Conservation (phyloP, 2,113 vertebrate genomes). For the Dendropsophus ebraccatus region DNA sequence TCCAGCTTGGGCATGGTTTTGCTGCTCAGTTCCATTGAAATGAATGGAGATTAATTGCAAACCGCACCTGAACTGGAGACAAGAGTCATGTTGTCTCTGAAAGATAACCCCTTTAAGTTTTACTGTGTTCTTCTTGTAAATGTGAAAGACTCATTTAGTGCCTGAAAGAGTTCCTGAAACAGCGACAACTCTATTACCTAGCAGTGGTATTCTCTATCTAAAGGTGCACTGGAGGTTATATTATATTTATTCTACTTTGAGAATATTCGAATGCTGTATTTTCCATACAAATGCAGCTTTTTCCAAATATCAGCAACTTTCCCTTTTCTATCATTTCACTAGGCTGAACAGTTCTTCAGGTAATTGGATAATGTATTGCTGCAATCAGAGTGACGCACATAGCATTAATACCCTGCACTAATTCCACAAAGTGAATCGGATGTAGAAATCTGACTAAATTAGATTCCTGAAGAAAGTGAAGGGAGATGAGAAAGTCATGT, state of each 20-base stretch:
- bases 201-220: background rate
- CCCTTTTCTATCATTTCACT: background rate
- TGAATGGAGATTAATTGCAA: too few species aligned
- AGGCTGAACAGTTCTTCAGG: conserved; percentile 25
- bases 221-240: background rate
- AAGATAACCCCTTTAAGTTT: too few species aligned
- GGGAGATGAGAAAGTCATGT: conserved; percentile 56
- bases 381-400: conserved; percentile 49
- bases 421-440: conserved; percentile 52
- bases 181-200: too few species aligned
- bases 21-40: too few species aligned
- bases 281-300: background rate
- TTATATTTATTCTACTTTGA: background rate
- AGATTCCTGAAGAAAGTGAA: conserved; percentile 52
- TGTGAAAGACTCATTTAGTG: too few species aligned
- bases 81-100: too few species aligned
- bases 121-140: too few species aligned
- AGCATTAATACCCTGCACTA: conserved; percentile 45
- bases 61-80: too few species aligned
- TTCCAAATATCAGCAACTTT: conserved; percentile 20
- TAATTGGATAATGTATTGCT: conserved; percentile 52
- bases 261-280: background rate
- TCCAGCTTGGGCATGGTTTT: too few species aligned
- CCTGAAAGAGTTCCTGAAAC: too few species aligned
- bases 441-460: conserved; percentile 55